These are phyloP conservation scores for Busseola fusca DNA, from an alignment of 2,888 invertebrate species.

Conservation along the genomic window DNA sequence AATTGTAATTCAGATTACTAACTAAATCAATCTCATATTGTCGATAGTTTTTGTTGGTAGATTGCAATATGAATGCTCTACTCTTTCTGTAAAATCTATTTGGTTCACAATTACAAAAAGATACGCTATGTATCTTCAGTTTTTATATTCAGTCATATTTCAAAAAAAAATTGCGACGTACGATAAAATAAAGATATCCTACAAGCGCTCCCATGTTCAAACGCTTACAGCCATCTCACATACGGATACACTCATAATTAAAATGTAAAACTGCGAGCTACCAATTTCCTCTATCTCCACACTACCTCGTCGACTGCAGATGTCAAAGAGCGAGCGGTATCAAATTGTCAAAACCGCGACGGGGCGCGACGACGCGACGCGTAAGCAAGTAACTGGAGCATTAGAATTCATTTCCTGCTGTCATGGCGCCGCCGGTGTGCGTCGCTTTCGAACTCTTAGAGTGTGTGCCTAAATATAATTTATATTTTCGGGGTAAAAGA, in stretches of 20 bases:
- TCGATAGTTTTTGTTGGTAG: not conserved
- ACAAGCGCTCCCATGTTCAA: not conserved
- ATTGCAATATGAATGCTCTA: not conserved
- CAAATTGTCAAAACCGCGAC: slow-evolving; percentile 39
- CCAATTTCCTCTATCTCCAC: slow-evolving; percentile 12
- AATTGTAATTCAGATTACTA: too few species aligned
- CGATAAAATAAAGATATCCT: not conserved
- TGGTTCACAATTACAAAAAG: too few species aligned
- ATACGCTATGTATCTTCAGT: not conserved
- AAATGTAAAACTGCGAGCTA: slow-evolving; percentile 7
- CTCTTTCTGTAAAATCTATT: not conserved
- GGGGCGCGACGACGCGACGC: slow-evolving; percentile 16
- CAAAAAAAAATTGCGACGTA: too few species aligned
- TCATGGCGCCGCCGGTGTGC: slow-evolving; percentile 25
- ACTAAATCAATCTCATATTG: not conserved
- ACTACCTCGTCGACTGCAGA: slow-evolving; percentile 5
- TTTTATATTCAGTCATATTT: not conserved
- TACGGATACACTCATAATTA: not conserved
- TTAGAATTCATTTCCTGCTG: slow-evolving; percentile 61
- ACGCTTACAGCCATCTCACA: not conserved
- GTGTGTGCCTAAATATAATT: not conserved
- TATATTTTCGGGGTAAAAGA: slow-evolving; percentile 14
- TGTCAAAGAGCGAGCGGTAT: slow-evolving; percentile 36
- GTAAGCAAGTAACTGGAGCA: slow-evolving; percentile 35
- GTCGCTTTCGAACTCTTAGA: slow-evolving; percentile 2